Base-by-base conservation (phyloP, 2,888 invertebrate genomes). In the Zaprionus lineosus region DNA sequence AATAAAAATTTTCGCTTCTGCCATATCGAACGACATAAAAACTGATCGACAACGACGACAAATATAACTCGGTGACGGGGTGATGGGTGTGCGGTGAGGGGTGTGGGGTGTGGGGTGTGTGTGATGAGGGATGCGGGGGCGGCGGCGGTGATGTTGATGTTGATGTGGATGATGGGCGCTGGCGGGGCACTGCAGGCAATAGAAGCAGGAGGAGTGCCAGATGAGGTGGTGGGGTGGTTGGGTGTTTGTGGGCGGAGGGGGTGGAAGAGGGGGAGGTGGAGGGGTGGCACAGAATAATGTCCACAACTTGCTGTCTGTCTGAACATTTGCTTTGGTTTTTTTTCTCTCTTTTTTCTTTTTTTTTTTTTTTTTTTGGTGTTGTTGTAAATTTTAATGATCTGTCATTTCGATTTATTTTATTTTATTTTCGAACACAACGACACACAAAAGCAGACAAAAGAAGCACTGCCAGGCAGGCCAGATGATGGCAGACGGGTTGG, bases 361-460 rank as follows among this genome's bases (percentile, higher is more conserved):
- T 48, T 51, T 14, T 46, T 37, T 31, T 37, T 18, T 11, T 46
- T 44, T 14, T 41, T 72, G 59, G 48, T 77, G 84, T 81, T 84
- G 79, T 84, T 86, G 76, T 84, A 74, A 84, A 87, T 84, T 88
- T 89, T 88, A 88, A 89, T 87, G 89, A 89, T 89, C 89, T 89
- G 89, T 89, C 88, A 88, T 89, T 88, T 88, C 89, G 89, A 89
- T 88, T 88, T 89, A 88, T 88, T 87, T 87, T 77, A 79, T 84
- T 77, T 79, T 85, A 69, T 69, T 69, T 69, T 69, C 83, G 73
- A 81, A 74, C 71, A 76, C 66, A 51, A 51, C 56, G 28, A 52
- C n/a, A 73, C 47, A 53, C 36, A 52, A 18, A 51, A 21, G 55
- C 48, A 33, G 51, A 70, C 75, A 75, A 75, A 75, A 81, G 77